Percentiles rank a stretch among this genome's conserved stretches.
phyloP scores from a whole-genome alignment of 1,140 invertebrate species.

The Brachionus sp. region DNA sequence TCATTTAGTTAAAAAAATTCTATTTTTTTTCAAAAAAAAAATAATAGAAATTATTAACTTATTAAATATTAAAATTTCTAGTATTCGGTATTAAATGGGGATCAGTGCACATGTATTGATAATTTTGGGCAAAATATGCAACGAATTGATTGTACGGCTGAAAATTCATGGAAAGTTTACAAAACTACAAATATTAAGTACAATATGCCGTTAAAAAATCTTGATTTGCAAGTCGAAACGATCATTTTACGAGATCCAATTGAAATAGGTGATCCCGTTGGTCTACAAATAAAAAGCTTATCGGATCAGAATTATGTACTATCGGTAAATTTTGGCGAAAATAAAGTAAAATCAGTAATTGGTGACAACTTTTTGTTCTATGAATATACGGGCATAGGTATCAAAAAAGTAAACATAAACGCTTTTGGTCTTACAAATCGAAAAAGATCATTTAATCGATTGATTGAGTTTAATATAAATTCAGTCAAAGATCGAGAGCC shows the following conservation, averaged over 20 bases:
- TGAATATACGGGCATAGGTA: background rate
- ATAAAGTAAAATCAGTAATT: background rate
- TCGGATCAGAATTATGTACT: background rate
- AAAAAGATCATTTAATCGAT: background rate
- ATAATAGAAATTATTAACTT: too few species aligned
- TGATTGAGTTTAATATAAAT: background rate
- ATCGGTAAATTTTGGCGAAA: background rate
- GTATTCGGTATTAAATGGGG: background rate
- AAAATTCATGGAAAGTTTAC: background rate
- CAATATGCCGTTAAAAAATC: background rate
- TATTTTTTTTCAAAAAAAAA: too few species aligned
- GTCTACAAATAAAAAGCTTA: background rate
- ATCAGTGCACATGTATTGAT: background rate
- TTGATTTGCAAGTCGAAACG: background rate
- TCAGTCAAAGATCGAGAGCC: background rate
- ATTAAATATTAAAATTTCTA: too few species aligned
- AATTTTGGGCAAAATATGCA: background rate
- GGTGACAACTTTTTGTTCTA: background rate
- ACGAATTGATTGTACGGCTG: background rate
- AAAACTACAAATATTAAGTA: background rate
- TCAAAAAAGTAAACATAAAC: background rate
- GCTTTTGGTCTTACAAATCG: conserved; percentile 4
- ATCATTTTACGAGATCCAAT: background rate
- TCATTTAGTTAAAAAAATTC: too few species aligned
- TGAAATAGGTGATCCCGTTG: conserved; percentile 19